Evolutionary conservation across 2,113 vertebrate genomes (phyloP), one percentile per base, ranked within the genome.

Genomic region (Pangasianodon hypophthalmus): DNA sequence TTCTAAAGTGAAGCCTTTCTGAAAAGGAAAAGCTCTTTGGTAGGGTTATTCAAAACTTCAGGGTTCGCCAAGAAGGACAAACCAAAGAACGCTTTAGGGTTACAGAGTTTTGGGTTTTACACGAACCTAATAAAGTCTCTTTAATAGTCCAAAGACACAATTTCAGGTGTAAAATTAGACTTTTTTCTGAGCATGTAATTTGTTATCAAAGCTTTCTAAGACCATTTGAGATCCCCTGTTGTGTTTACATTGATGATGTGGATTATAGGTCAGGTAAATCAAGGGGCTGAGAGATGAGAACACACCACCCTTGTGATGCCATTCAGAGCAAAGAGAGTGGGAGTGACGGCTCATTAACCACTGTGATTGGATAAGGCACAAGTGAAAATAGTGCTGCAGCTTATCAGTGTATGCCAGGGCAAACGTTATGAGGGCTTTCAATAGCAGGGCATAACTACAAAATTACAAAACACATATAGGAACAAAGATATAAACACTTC

Each of bases 301-400:
- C 62, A 88, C 67, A 85, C 46, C 77, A 88, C 71, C 29, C 18
- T 90, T 44, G 18, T 92, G 84, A 87, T 32, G 62, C 64, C 86
- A 84, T 88, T 88, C 90, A 89, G 89, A 79, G 90, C 85, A 69
- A 88, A 89, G 73, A 75, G 75, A 88, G 83, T 54, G 84, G 52
- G 79, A 69, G 86, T 29, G 62, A 92, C 46, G 89, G 58, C 60
- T 86, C 92, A 93, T 94, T 93, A 93, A 93, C 90, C 80, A 75
- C 85, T 7, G 58, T 91, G 92, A 93, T 93, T 94, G 92, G 90
- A 93, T 91, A 89, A 92, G 80, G 83, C 86, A 84, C 85, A 87
- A 82, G 84, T 87, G 89, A 87, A 87, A 90, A 87, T 18, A 60
- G 71, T 82, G 48, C 41, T 60, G 79, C 58, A 54, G 80, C 87